Base-by-base conservation (phyloP, 2,113 vertebrate genomes). In the Paradoxurus hermaphroditus region DNA sequence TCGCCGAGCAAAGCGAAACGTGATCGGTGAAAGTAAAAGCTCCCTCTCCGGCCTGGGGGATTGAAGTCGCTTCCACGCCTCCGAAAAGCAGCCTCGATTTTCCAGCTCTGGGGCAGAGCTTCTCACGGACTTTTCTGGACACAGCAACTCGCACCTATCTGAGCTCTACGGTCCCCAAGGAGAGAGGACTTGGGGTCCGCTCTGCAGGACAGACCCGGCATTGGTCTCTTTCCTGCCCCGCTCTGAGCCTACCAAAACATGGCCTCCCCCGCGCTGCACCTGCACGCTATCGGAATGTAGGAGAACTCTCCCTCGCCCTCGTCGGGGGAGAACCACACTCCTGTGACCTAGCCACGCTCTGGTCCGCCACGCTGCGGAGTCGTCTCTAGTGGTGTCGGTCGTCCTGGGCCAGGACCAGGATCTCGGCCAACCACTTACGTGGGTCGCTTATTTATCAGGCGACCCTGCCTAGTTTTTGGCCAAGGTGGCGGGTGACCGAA, bases 291-390 rank as follows among this genome's bases (percentile, higher is more conserved):
- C 25, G 27, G 10, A 27, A 23, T 15, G 0, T 16, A 18, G 10
- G 3, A 21, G 39, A 39, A 53, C 18, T 7, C 23, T 11, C 41
- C 19, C 5, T 3, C 21, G 21, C 16, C 36, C 46, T 19, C 49
- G 21, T 36, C 5, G 46, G 82, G 3, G 14, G n/a, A 77, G 73
- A 46, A 11, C 6, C 31, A 44, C 36, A 1, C 13, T 27, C 4
- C 88, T 59, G 49, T n/a, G 15, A n/a, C 51, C 53, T 36, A 9
- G 56, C 56, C 21, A 14, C 1, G 0, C 72, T 7, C 4, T 1
- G 72, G 39, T 14, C 39, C 15, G 13, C 25, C 72, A 13, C 8
- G 5, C 34, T 29, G 7, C 11, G 23, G 18, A 13, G 4, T 21
- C 39, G 10, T 46, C 23, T 90, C 81, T 21, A 4, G 36, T 36